phyloP scores from a whole-genome alignment of 1,140 invertebrate genomes.

The Lepidostoma basale region DNA sequence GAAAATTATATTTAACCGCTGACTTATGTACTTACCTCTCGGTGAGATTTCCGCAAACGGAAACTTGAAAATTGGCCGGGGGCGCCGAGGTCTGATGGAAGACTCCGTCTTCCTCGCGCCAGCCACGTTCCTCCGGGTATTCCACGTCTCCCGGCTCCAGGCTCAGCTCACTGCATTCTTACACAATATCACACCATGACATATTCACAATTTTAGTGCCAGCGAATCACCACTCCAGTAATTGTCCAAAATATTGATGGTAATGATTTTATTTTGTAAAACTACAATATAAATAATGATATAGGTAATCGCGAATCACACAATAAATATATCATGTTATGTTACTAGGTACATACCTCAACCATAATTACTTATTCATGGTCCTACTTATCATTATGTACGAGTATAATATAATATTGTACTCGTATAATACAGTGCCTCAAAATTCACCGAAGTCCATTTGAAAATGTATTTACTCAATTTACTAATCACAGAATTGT shows the following conservation, averaged over 20 bases:
- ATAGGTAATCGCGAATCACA: too few species aligned
- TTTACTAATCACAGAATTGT: too few species aligned
- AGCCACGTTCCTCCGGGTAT: constrained; percentile 29
- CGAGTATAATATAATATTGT: too few species aligned
- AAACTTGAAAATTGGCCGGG: constrained; percentile 39
- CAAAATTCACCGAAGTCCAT: too few species aligned
- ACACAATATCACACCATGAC: constrained; percentile 16
- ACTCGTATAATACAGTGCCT: too few species aligned
- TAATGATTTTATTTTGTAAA: not conserved
- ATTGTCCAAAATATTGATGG: not conserved
- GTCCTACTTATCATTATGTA: too few species aligned
- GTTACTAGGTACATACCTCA: too few species aligned
- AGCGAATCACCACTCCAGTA: not conserved
- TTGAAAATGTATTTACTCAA: too few species aligned
- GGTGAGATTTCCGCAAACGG: constrained; percentile 65
- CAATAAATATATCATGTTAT: too few species aligned
- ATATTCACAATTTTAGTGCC: not conserved
- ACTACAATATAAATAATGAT: too few species aligned
- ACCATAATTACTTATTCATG: too few species aligned
- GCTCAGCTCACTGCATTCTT: constrained; percentile 35
- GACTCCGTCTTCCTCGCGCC: constrained; percentile 36
- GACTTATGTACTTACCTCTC: constrained; percentile 54
- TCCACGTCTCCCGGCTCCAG: constrained; percentile 2
- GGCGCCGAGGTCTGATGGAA: constrained; percentile 48
- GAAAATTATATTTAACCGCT: too few species aligned